phyloP scores from a whole-genome alignment of 2,797 vertebrate species.

The Phataginus tricuspis region DNA sequence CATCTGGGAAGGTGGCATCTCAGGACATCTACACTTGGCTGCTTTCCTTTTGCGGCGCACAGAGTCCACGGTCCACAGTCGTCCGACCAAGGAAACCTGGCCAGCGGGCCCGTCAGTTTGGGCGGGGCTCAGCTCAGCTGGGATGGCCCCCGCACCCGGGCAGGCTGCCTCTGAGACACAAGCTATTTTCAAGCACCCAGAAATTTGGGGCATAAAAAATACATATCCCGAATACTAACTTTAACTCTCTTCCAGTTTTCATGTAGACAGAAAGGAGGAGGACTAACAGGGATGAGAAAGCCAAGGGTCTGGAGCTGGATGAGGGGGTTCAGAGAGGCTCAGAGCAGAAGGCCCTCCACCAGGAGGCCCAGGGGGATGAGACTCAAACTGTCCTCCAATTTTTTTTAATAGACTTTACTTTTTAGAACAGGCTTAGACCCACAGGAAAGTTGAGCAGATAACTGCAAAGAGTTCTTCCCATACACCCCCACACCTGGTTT shows the following conservation, averaged over 20 bases:
- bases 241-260: not conserved
- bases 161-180: not conserved
- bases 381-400: not conserved
- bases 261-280: not conserved
- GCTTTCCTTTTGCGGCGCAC: not conserved
- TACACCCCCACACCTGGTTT: rapidly evolving
- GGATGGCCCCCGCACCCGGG: too few relatives aligned
- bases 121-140: not conserved
- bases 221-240: not conserved
- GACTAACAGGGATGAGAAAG: not conserved
- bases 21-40: rapidly evolving
- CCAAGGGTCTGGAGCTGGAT: not conserved
- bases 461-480: too few relatives aligned
- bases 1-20: not conserved
- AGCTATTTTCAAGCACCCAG: not conserved
- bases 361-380: not conserved
- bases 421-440: not conserved
- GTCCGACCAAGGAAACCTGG: not conserved
- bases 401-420: not conserved
- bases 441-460: not conserved
- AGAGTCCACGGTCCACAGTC: not conserved
- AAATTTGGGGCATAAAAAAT: not conserved
- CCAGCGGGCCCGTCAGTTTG: rapidly evolving
- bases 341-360: too few relatives aligned
- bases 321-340: rapidly evolving